Base-by-base conservation (phyloP, 2,797 vertebrate genomes). In the Falco naumanni region DNA sequence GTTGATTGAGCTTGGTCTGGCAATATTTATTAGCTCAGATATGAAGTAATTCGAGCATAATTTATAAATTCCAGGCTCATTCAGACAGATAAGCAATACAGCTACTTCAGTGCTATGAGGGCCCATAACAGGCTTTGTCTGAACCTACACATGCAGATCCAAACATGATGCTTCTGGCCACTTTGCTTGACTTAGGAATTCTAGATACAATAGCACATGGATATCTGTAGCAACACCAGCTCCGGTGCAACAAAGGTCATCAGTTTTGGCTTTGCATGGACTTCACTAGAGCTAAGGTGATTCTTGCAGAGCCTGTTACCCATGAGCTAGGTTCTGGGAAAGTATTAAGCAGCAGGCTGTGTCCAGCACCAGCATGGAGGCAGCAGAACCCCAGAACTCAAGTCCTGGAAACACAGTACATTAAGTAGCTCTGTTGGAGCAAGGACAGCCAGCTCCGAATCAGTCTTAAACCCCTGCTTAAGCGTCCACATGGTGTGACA, bases 291-390 rank as follows among this genome's bases (percentile, higher is more conserved):
- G 41, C 16, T 29, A 20, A 21, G 20, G 9, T 22, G 19, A 15
- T 41, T 53, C 21, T 33, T 48, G 31, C 37, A 70, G 13, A 37
- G 16, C 15, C 25, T n/a, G 11, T 34, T 64, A 33, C 12, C 10
- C 11, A 22, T 2, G 4, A 66, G 34, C 13, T 31, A 37, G 37
- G 5, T 29, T 74, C 41, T 70, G n/a, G 51, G 18, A 54, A 64
- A 72, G 37, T 21, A 68, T 8, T 28, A 48, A 59, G 68, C 43
- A 83, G 24, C 14, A 26, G 25, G 3, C 24, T 43, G 33, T 6
- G 3, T 17, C 48, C 63, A 85, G 7, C 28, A 21, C 0, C 0
- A 13, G 26, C 47, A 75, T 0, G 0, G n/a, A 66, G 31, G 8
- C 10, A 60, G 34, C 26, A 68, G 41, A 61, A n/a, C 4, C 34